Conservation (phyloP, 2,888 invertebrate genomes). For the Thysanoteuthis rhombus region DNA sequence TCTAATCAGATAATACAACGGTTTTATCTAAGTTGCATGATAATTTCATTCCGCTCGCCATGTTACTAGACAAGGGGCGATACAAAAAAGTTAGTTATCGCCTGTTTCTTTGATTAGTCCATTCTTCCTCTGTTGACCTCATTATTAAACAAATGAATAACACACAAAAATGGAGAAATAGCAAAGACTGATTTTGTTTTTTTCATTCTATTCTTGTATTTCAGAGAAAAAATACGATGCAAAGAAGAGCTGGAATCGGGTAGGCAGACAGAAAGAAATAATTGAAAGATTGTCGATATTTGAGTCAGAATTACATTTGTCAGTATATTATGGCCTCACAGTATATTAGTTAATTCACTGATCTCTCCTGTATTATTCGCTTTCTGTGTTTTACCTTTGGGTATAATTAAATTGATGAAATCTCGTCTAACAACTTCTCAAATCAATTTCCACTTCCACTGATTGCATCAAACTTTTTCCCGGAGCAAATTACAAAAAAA, state of each 20-base stretch:
- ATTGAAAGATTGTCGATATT: not conserved
- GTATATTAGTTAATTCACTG: not conserved
- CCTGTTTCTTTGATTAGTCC: not conserved
- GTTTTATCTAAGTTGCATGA: not conserved
- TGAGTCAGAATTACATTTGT: not conserved
- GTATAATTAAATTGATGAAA: not conserved
- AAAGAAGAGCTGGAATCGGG: not conserved
- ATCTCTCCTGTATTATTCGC: not conserved
- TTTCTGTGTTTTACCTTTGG: not conserved
- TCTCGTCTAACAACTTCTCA: not conserved
- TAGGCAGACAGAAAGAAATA: not conserved
- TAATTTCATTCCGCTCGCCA: not conserved
- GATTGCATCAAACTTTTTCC: not conserved
- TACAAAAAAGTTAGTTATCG: slow-evolving; percentile 12
- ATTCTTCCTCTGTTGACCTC: not conserved
- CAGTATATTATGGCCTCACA: not conserved
- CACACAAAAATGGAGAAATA: not conserved
- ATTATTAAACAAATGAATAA: not conserved
- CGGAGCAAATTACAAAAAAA: not conserved
- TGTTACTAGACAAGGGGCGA: not conserved
- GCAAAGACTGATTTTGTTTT: not conserved
- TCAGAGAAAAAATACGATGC: not conserved
- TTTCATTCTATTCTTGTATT: not conserved
- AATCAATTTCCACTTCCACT: slow-evolving; percentile 12
- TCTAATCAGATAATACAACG: not conserved